Base-by-base conservation (phyloP, 2,797 vertebrate genomes). In the Phrynocephalus vlangalii region DNA sequence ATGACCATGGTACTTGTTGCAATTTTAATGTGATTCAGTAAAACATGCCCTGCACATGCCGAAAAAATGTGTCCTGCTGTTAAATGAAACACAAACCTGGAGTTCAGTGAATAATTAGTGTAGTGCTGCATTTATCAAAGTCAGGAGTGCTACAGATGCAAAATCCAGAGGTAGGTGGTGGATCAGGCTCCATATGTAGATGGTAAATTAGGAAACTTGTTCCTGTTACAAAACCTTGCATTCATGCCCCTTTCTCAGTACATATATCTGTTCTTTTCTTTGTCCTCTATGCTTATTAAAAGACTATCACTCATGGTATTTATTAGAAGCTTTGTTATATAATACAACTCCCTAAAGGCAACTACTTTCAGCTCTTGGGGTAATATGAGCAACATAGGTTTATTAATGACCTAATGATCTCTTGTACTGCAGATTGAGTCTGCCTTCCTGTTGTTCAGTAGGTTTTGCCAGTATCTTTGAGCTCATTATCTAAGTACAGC, bases 401-500 rank as follows among this genome's bases (percentile, higher is more conserved):
- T 90, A 82, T 24, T 0, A 18, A 38, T 73, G 76, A 60, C 75
- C 67, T 76, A 79, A 85, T 7, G 7, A 79, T 81, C 87, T 93
- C 90, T 87, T 84, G 22, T 84, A 22, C 80, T 89, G 70, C 90
- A 89, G 76, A 89, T 18, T 89, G 73, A 79, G 71, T 87, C 84
- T 2, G 88, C 0, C 90, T 93, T 93, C 76, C 80, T 90, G 33
- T 92, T 66, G 82, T 66, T 91, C 88, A 81, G 77, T 79, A 88
- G 84, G 63, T 82, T 75, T 83, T 88, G 52, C 60, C 83, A 86
- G 33, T 79, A 91, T 52, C 78, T 87, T 33, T 89, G 24, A 70
- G 77, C 2, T 79, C 88, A 87, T 63, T 87, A 85, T 83, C 28
- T 81, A 79, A 44, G 44, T 87, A 16, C 67, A 92, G 38, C 78